These are phyloP conservation scores for Mormoops blainvillei DNA, from an alignment of 2,113 vertebrate genomes.

Conservation along the genomic window DNA sequence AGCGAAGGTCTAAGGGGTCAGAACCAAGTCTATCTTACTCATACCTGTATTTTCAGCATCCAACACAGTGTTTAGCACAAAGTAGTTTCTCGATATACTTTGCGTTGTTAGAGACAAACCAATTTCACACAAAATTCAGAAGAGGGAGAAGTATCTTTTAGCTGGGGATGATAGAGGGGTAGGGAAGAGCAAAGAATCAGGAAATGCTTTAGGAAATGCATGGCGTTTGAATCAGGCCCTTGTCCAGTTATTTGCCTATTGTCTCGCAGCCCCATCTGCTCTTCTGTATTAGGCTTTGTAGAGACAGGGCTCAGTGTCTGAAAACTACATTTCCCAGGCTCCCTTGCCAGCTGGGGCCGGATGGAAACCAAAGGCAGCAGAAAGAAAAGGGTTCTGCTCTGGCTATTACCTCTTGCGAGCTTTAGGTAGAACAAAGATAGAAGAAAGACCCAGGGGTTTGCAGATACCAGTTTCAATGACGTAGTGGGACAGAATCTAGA, in stretches of 20 bases:
- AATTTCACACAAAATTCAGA: background rate
- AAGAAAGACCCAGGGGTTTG: background rate
- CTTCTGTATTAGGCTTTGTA: background rate
- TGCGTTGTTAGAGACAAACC: background rate
- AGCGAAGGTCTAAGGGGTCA: background rate
- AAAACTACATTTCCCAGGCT: background rate
- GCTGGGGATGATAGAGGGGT: background rate
- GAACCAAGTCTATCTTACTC: background rate
- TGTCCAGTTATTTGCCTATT: background rate
- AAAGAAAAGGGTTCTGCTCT: background rate
- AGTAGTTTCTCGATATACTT: background rate
- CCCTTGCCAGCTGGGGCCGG: background rate
- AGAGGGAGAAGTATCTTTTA: background rate
- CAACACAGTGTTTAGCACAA: background rate
- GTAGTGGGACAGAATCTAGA: background rate
- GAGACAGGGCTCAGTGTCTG: background rate
- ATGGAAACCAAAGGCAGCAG: background rate
- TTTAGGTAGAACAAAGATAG: background rate
- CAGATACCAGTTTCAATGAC: background rate
- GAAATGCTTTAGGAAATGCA: background rate
- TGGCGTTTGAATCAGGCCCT: background rate
- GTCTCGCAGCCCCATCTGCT: too few relatives aligned
- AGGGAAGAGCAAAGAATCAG: background rate
- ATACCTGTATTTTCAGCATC: background rate
- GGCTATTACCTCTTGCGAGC: background rate